phyloP scores from a whole-genome alignment of 2,113 vertebrate species.

The Paramormyrops kingsleyae region DNA sequence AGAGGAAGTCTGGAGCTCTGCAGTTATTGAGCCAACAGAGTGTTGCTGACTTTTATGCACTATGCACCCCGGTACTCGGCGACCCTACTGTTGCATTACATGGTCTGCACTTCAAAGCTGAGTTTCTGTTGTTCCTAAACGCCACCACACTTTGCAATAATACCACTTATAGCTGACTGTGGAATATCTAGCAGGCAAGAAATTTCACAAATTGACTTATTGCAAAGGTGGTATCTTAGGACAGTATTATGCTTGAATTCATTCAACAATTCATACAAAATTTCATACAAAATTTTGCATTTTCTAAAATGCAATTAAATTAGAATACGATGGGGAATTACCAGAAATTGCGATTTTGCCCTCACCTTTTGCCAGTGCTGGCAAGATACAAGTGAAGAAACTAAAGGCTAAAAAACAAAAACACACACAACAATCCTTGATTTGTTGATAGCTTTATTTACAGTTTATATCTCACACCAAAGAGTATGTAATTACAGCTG shows the following conservation, averaged over 20 bases:
- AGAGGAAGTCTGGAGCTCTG: too few relatives aligned
- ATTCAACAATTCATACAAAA: too few relatives aligned
- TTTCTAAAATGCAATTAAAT: neutral
- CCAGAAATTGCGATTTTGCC: neutral
- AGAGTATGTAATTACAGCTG: neutral
- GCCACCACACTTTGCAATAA: neutral
- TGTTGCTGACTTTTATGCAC: too few relatives aligned
- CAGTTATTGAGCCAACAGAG: too few relatives aligned
- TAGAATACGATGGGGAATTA: neutral
- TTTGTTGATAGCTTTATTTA: slow-evolving; percentile 4
- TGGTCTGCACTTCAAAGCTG: too few relatives aligned
- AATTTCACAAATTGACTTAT: neutral
- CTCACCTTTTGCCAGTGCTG: neutral
- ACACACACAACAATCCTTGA: neutral
- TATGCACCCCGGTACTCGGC: too few relatives aligned
- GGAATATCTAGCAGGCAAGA: neutral
- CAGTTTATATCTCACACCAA: neutral
- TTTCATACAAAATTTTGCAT: neutral
- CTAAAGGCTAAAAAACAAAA: neutral
- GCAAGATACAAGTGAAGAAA: neutral
- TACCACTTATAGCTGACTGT: neutral
- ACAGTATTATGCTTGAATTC: neutral
- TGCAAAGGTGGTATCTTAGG: neutral
- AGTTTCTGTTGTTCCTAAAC: neutral
- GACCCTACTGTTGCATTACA: too few relatives aligned